Base-by-base conservation (phyloP, 2,888 invertebrate genomes). In the Pristionchus arcanus region DNA sequence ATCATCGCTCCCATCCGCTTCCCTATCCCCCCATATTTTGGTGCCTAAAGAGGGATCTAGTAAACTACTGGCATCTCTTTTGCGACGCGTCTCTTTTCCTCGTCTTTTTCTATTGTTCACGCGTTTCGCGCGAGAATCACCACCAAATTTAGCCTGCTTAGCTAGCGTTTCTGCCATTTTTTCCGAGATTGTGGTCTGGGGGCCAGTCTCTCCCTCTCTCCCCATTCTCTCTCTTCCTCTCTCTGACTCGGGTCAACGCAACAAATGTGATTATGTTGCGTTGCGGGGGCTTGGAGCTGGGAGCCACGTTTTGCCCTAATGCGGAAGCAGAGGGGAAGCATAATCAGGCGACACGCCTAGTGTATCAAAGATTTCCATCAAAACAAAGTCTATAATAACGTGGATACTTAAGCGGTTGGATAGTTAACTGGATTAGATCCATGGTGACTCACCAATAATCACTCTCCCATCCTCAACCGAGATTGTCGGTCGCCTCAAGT, bases 401-500 rank as follows among this genome's bases (percentile, higher is more conserved):
- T 11, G 42, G n/a, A 53, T 66, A 74, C 28, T 59, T 37, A 63
- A n/a, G 77, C n/a, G n/a, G n/a, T n/a, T n/a, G n/a, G n/a, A n/a
- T n/a, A n/a, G n/a, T n/a, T n/a, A n/a, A n/a, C n/a, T n/a, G n/a
- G n/a, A n/a, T n/a, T n/a, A 49, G 9, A 42, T 42, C 11, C 11
- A 89, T 86, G 21, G 15, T 25, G 25, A 34, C 88, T 90, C 89
- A 94, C 94, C 94, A 90, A 94, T 94, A 49, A 94, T 91, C 55
- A 94, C 93, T 90, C 93, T 92, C 21, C 94, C 94, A 31, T 94
- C 94, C 68, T 94, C 93, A 66, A 94, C 94, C 66, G 94, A 94
- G 86, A 94, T 94, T 19, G 94, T 94, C 31, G 94, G 94, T 88
- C 94, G 89, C 83, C 94, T 88, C 25, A 94, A 90, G 9, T 92